A percentile compares a stretch with the other conserved stretches of the same genome.
These are phyloP conservation scores for Sphaerodactylus townsendi DNA, from an alignment of 2,113 vertebrate genomes.

Conservation along the genomic window DNA sequence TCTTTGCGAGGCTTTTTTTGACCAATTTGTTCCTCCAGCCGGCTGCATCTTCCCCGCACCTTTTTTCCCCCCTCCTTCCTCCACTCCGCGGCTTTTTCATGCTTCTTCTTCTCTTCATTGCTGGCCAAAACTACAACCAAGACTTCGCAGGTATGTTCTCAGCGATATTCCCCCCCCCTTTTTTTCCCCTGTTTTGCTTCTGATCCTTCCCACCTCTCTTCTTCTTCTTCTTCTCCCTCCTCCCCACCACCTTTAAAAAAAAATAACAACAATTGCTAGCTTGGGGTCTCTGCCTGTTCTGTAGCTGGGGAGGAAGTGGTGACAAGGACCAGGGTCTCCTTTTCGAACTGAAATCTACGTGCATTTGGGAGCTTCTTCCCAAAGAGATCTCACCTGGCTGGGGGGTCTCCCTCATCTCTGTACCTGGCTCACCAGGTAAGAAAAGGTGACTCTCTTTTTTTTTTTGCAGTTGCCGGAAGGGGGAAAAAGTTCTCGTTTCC, in stretches of 20 bases:
- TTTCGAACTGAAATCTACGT: slow-evolving; percentile 54
- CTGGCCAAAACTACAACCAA: slow-evolving; percentile 84
- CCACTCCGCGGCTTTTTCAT: slow-evolving; percentile 86
- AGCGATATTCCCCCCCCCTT: slow-evolving; percentile 60
- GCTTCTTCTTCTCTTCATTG: slow-evolving; percentile 84
- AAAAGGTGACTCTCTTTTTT: slow-evolving; percentile 69
- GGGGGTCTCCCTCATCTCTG: slow-evolving; percentile 14
- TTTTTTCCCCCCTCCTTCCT: slow-evolving; percentile 74
- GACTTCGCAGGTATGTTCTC: slow-evolving; percentile 88
- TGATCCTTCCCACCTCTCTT: slow-evolving; percentile 26
- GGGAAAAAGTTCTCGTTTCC: slow-evolving; percentile 6
- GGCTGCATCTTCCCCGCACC: slow-evolving; percentile 83
- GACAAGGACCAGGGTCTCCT: slow-evolving; percentile 3
- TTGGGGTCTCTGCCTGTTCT: slow-evolving; percentile 1
- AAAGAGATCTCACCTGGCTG: slow-evolving; percentile 34
- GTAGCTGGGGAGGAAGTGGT: slow-evolving; percentile 34
- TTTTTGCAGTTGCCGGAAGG: slow-evolving; percentile 54
- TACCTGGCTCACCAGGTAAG: slow-evolving; percentile 90
- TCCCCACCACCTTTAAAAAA: not conserved
- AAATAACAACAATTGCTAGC: not conserved
- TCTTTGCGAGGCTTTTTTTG: slow-evolving; percentile 90
- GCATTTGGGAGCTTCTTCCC: slow-evolving; percentile 45
- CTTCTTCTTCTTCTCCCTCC: slow-evolving; percentile 26
- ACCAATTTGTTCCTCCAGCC: slow-evolving; percentile 78
- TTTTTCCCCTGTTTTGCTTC: slow-evolving; percentile 44